phyloP scores from a whole-genome alignment of 2,888 invertebrate genomes.

The Limenitis camilla region DNA sequence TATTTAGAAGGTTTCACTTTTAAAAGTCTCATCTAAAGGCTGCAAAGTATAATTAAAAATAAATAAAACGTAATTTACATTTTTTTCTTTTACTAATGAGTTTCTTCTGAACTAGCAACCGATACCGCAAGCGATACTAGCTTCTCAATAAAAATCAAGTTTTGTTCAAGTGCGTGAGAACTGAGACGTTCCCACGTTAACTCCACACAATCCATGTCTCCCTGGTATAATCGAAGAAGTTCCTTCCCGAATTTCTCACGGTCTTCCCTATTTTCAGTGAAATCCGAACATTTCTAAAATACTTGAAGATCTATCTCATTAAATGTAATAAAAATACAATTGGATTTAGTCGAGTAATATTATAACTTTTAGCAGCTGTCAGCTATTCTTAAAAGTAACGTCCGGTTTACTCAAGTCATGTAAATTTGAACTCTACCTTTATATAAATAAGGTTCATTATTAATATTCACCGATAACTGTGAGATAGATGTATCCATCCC shows the following conservation, averaged over 20 bases:
- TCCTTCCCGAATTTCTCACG: constrained; percentile 74
- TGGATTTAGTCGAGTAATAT: background rate
- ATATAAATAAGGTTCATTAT: constrained; percentile 20
- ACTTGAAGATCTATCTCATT: constrained; percentile 24
- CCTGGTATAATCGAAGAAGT: constrained; percentile 68
- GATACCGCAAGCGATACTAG: no score
- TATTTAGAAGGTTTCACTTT: no score
- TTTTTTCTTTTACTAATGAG: no score
- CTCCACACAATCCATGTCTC: constrained; percentile 40
- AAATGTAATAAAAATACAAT: constrained; percentile 21
- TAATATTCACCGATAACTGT: background rate
- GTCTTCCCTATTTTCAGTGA: constrained; percentile 54
- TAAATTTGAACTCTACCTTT: constrained; percentile 12
- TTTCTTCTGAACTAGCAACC: no score
- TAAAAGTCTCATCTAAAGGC: no score
- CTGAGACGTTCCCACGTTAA: constrained; percentile 12
- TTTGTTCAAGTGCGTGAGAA: constrained; percentile 32
- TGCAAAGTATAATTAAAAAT: no score
- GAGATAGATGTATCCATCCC: constrained; percentile 48
- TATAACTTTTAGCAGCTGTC: constrained; percentile 25
- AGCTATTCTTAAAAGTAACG: constrained; percentile 41
- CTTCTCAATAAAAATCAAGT: constrained; percentile 19
- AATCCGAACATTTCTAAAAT: constrained; percentile 35
- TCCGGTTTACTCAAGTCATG: constrained; percentile 24
- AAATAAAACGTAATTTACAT: no score